These are phyloP conservation scores for Pocillopora grandis DNA, from an alignment of 92 coral and sea anemone genomes.

Conservation along the genomic window DNA sequence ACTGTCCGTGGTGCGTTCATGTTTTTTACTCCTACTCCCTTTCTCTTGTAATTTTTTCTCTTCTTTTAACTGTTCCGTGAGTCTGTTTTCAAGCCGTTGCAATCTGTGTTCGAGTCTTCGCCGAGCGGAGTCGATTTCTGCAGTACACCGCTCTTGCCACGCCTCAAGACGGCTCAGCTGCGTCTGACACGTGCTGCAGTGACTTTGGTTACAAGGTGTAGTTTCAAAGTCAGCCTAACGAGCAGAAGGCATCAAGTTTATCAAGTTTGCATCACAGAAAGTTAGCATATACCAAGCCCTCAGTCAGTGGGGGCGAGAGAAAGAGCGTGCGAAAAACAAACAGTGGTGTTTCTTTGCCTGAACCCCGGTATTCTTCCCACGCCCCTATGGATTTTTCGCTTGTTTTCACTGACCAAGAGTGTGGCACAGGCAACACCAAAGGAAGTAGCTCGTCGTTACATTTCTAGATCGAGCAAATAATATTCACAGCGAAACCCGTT, in stretches of 20 bases:
- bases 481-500: too few relatives aligned
- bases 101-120: conserved; percentile 89
- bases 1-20: conserved; percentile 77
- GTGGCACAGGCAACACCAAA: too few relatives aligned
- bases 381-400: too few relatives aligned
- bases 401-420: too few relatives aligned
- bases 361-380: too few relatives aligned
- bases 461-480: too few relatives aligned
- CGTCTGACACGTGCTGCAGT: conserved; percentile 65
- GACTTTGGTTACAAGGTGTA: conserved; percentile 52
- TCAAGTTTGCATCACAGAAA: neutral
- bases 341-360: neutral
- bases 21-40: conserved; percentile 44
- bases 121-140: conserved; percentile 93
- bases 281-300: neutral
- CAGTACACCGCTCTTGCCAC: conserved; percentile 90
- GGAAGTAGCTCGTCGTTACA: too few relatives aligned
- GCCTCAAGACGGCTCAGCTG: conserved; percentile 90
- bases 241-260: neutral
- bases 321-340: neutral
- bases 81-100: conserved; percentile 79
- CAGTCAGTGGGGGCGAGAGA: neutral
- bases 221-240: conserved; percentile 39
- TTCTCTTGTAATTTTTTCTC: conserved; percentile 44
- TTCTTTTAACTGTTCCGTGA: conserved; percentile 81